phyloP scores from a whole-genome alignment of 2,113 vertebrate species.

The Scartelaos histophorus region DNA sequence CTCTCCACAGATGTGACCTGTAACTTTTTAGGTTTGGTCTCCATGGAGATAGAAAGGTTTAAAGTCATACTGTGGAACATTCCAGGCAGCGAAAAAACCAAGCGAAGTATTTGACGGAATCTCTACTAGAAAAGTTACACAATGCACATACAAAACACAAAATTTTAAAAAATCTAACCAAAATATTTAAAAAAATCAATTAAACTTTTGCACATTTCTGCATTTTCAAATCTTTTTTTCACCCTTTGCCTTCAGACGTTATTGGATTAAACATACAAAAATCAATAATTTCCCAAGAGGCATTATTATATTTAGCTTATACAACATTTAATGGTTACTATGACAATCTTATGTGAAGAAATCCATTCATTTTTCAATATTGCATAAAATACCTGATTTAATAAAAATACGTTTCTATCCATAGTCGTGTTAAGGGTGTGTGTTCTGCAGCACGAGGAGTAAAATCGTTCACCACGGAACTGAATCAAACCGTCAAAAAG shows the following conservation, averaged over 20 bases:
- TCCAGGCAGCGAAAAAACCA: too few relatives aligned
- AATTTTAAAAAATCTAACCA: background rate
- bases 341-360: slow-evolving; percentile 32
- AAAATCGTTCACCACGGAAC: background rate
- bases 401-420: slow-evolving; percentile 46
- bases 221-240: background rate
- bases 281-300: slow-evolving; percentile 23
- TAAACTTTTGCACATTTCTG: background rate
- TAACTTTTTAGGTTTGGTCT: too few relatives aligned
- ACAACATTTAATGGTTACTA: slow-evolving; percentile 34
- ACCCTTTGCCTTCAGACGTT: background rate
- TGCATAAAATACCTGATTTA: slow-evolving; percentile 36
- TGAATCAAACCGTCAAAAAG: slow-evolving; percentile 9
- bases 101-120: too few relatives aligned
- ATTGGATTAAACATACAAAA: slow-evolving; percentile 19
- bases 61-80: too few relatives aligned
- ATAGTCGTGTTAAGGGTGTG: slow-evolving; percentile 5
- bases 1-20: too few relatives aligned
- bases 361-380: slow-evolving; percentile 30
- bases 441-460: background rate
- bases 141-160: too few relatives aligned
- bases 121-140: too few relatives aligned
- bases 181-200: background rate
- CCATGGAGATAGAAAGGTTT: too few relatives aligned
- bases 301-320: slow-evolving; percentile 44